Base-by-base conservation (phyloP, 2,888 invertebrate species). In the Cactoblastis cactorum region DNA sequence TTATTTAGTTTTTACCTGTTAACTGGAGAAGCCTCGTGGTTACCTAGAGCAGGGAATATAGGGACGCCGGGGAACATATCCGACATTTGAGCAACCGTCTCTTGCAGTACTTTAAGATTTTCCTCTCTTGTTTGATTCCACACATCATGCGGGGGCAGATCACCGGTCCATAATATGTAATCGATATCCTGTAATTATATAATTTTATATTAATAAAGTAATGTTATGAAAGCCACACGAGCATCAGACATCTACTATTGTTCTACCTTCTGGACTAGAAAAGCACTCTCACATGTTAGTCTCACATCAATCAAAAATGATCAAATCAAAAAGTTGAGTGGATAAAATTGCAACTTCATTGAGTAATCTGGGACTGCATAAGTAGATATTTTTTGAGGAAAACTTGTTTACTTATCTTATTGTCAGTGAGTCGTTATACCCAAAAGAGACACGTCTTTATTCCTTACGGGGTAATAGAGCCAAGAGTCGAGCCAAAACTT, bases 161-260 rank as follows among this genome's bases (percentile, higher is more conserved):
- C 99, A 2, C 98, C 98, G 0, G 98, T 98, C 97, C 98, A 98
- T 35, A 98, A 81, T 57, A 99, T 97, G 71, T 97, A 97, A 78
- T 97, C 97, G 58, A 97, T 96, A 71, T 97, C 97, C 95, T 95
- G 73, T 43, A 88, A 73, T 49, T 39, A 12, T 65, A 49, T 50
- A 22, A 49, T 51, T 12, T 22, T 11, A 11, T 14, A 9, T 8
- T 17, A 9, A 17, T 17, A 8, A 8, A n/a, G n/a, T n/a, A n/a
- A n/a, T n/a, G n/a, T n/a, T n/a, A n/a, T n/a, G n/a, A n/a, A n/a
- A n/a, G n/a, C n/a, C n/a, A n/a, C n/a, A n/a, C n/a, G n/a, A n/a
- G n/a, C n/a, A n/a, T n/a, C n/a, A n/a, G n/a, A n/a, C n/a, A n/a
- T n/a, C n/a, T n/a, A n/a, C n/a, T n/a, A n/a, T n/a, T n/a, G n/a